Evolutionary conservation across 2,888 invertebrate genomes (phyloP).

Genomic region (Xanthia icteritia): DNA sequence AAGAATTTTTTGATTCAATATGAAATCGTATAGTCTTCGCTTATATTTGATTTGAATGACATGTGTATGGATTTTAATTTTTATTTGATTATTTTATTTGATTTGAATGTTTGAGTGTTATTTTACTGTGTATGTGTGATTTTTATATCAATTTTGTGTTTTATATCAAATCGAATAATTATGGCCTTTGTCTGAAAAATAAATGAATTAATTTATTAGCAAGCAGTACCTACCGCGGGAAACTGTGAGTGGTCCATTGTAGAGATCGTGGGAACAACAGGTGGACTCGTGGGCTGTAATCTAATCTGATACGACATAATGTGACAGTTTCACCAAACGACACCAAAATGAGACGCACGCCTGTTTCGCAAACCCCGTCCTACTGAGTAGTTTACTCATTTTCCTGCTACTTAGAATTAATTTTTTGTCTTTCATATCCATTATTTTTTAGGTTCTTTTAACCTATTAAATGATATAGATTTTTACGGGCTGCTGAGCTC

Average conservation of each 20-base stretch:
- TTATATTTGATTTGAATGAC: too few species aligned
- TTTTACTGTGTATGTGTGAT: too few species aligned
- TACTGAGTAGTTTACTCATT: neutral
- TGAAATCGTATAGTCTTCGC: neutral
- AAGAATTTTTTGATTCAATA: neutral
- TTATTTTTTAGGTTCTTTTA: neutral
- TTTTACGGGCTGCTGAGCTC: neutral
- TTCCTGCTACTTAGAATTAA: slow-evolving; percentile 2
- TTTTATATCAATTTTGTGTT: too few species aligned
- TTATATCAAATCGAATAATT: too few species aligned
- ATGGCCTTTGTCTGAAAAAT: too few species aligned
- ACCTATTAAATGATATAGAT: neutral
- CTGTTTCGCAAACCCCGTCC: slow-evolving; percentile 41
- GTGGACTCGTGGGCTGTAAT: slow-evolving; percentile 74
- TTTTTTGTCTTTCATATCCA: too few species aligned
- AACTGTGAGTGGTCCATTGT: slow-evolving; percentile 24
- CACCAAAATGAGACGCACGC: slow-evolving; percentile 53
- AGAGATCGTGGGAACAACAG: slow-evolving; percentile 77
- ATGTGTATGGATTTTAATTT: too few species aligned
- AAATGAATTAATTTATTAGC: neutral
- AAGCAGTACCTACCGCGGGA: slow-evolving; percentile 1
- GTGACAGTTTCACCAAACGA: slow-evolving; percentile 73
- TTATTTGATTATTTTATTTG: too few species aligned
- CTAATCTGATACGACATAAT: slow-evolving; percentile 75
- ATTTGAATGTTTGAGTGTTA: too few species aligned